Percentiles rank a stretch among this genome's conserved stretches.
These are phyloP conservation scores for Metellina segmentata DNA, from an alignment of 2,888 invertebrate genomes.

Conservation along the genomic window DNA sequence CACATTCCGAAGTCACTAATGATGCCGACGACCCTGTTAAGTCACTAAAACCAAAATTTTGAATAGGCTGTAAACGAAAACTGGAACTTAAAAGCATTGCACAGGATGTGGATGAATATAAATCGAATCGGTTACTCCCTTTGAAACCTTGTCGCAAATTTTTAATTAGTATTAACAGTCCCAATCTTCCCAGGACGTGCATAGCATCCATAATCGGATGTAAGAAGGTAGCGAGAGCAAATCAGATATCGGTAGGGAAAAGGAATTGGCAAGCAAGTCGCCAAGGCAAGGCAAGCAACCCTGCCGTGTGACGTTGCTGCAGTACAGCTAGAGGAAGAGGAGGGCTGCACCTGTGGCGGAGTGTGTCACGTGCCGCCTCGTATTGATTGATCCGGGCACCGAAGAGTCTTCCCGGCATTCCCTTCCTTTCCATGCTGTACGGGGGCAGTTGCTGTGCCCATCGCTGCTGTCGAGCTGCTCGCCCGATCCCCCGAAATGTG, in stretches of 20 bases:
- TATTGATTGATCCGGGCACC: conserved; percentile 76
- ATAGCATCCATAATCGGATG: conserved; percentile 12
- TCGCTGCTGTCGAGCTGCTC: conserved; percentile 22
- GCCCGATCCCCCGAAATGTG: conserved; percentile 52
- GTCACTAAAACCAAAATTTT: no score
- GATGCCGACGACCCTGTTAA: no score
- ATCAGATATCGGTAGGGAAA: conserved; percentile 23
- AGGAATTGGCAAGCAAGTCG: conserved; percentile 49
- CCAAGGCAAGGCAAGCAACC: conserved; percentile 51
- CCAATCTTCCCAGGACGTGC: not conserved
- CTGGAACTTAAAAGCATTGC: no score
- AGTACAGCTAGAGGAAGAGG: conserved; percentile 52
- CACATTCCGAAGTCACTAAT: no score
- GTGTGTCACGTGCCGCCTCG: conserved; percentile 65
- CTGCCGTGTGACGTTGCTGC: conserved; percentile 67
- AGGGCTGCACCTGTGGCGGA: conserved; percentile 75
- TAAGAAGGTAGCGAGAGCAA: not conserved
- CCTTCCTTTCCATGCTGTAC: conserved; percentile 41
- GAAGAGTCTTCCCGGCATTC: conserved; percentile 72
- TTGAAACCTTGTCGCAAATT: no score
- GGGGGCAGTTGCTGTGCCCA: conserved; percentile 44
- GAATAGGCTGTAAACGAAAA: no score
- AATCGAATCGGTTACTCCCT: no score
- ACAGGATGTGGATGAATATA: no score
- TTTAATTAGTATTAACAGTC: no score